These are phyloP conservation scores for Glossophaga mutica DNA, from an alignment of 2,797 vertebrate genomes.

Conservation along the genomic window DNA sequence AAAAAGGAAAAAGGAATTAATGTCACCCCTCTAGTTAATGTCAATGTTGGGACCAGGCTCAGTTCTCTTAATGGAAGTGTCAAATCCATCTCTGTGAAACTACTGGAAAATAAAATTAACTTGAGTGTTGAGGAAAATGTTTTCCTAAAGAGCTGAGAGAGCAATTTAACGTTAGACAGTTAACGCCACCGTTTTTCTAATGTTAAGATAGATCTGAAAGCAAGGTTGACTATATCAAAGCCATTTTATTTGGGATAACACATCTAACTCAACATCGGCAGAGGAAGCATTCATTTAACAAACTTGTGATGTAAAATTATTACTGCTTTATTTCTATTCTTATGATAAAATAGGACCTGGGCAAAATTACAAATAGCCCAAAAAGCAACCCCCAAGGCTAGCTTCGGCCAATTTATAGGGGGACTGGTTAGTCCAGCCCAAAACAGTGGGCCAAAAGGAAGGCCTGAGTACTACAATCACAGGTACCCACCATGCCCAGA, in stretches of 20 bases:
- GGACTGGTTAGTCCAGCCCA: not conserved
- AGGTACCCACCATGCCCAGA: not conserved
- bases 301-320: not conserved
- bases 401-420: not conserved
- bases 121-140: not conserved
- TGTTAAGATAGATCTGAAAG: not conserved
- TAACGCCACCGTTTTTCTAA: not conserved
- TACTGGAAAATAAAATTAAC: not conserved
- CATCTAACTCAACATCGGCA: not conserved
- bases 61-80: not conserved
- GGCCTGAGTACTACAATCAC: no score
- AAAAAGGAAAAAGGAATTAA: not conserved
- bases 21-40: not conserved
- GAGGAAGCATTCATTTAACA: not conserved
- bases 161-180: not conserved
- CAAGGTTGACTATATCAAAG: not conserved
- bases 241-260: not conserved
- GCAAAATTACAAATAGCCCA: not conserved
- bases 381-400: not conserved
- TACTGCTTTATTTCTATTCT: not conserved
- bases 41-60: not conserved
- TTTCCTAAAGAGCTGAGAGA: not conserved
- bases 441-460: not conserved
- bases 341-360: not conserved
- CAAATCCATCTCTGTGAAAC: not conserved